Evolutionary conservation across 2,113 vertebrate genomes (phyloP), one percentile per base, ranked within the genome.

Genomic region (Hystrix cristata): DNA sequence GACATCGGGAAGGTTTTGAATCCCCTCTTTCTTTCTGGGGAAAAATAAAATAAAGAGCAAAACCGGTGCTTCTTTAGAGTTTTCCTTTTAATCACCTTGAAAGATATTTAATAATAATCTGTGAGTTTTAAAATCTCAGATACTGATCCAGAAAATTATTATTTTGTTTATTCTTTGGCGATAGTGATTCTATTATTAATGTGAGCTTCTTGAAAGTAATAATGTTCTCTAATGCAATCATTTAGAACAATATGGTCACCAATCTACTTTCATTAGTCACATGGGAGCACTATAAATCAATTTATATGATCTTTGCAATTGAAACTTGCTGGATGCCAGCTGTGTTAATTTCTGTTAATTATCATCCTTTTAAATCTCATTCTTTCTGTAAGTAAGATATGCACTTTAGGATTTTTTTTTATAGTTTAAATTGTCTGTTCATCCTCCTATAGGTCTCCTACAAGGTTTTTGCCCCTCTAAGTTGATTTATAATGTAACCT

Each of bases 401-500:
- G 46, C 38, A 95, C 16, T 85, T 96, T 85, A 80, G 38, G 62
- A 72, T 91, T 94, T 98, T 97, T 97, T 95, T 90, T 94, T 79
- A 78, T 87, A 71, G 69, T 95, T 98, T 95, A 96, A 86, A 97
- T 95, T 95, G 23, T 48, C 91, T 96, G 53, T 53, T 95, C 79
- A 87, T 97, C 96, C 98, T 98, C 95, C 91, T 97, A 95, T 95
- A 97, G 81, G 86, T 97, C 91, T 96, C 74, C 89, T 91, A 71
- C 65, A 96, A 8, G 4, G 25, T 55, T 96, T 55, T 94, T 93
- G 48, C 59, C 83, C 79, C 97, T 98, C 48, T 96, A 92, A 94
- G 94, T 97, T 99, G 98, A 98, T 98, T 98, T 98, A 98, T 97
- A 98, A 88, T 38, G 43, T 96, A 98, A 98, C 98, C 98, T 98